A percentile compares a stretch with the other conserved stretches of the same genome.
Conservation (phyloP, 2,797 vertebrate genomes). For the Aldrovandia affinis region DNA sequence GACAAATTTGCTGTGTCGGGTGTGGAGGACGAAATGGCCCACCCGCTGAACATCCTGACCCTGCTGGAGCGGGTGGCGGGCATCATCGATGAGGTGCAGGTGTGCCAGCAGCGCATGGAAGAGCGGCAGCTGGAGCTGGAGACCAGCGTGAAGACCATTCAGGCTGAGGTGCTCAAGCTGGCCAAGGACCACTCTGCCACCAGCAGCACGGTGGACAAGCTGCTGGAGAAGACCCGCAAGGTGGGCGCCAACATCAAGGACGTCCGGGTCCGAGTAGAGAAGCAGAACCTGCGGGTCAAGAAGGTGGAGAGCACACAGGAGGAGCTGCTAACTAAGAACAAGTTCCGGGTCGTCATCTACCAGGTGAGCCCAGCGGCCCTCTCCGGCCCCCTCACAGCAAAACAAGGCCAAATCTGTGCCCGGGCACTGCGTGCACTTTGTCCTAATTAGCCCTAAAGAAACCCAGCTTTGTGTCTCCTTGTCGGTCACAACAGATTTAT, state of each 20-base stretch:
- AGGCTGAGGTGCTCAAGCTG: conserved; percentile 88
- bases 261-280: conserved; percentile 89
- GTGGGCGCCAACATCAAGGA: conserved; percentile 94
- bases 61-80: conserved; percentile 92
- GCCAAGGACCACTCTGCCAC: conserved; percentile 85
- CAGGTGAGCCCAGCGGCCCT: conserved; percentile 73
- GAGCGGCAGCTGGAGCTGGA: conserved; percentile 91
- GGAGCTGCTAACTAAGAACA: conserved; percentile 95
- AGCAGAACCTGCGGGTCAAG: conserved; percentile 83
- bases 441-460: conserved; percentile 2
- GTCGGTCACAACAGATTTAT: neutral
- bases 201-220: conserved; percentile 79
- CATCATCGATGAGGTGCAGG: conserved; percentile 90
- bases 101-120: conserved; percentile 92
- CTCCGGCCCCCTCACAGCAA: neutral
- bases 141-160: conserved; percentile 86
- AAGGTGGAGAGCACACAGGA: conserved; percentile 92
- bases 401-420: neutral
- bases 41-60: conserved; percentile 82
- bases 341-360: conserved; percentile 96
- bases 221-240: conserved; percentile 93
- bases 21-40: conserved; percentile 76
- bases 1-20: conserved; percentile 65
- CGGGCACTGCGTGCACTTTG: neutral
- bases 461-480: neutral